phyloP scores from a whole-genome alignment of 2,113 vertebrate species.

The Rhinoptilus africanus region DNA sequence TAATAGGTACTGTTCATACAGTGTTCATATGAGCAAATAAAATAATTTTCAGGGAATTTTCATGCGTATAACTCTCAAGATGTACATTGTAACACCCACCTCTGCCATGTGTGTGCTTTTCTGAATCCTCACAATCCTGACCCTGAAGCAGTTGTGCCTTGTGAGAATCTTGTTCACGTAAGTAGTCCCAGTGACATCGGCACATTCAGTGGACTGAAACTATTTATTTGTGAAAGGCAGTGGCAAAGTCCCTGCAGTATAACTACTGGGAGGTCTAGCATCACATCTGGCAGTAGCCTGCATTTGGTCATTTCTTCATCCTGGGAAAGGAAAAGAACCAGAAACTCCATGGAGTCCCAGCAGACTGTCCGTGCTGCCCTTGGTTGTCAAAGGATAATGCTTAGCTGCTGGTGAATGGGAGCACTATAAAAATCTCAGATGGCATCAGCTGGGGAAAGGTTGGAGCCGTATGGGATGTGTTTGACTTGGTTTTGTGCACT shows the following conservation, averaged over 20 bases:
- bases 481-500: background rate
- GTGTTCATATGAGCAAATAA: background rate
- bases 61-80: background rate
- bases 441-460: background rate
- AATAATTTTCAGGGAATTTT: background rate
- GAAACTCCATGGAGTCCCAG: background rate
- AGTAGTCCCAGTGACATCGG: background rate
- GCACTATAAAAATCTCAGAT: background rate
- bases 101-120: background rate
- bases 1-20: background rate
- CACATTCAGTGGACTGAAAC: background rate
- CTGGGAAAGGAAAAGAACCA: background rate
- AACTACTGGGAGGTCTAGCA: background rate
- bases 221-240: background rate
- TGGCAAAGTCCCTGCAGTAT: background rate
- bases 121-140: background rate
- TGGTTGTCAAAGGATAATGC: background rate
- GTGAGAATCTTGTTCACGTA: background rate
- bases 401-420: background rate
- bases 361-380: background rate
- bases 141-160: background rate
- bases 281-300: background rate
- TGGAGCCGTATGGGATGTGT: background rate
- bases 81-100: background rate
- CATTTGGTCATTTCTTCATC: background rate